Percentiles rank a stretch among this genome's conserved stretches.
Evolutionary conservation across 1,140 invertebrate species (phyloP).

Genomic region (Eurosta solidaginis): DNA sequence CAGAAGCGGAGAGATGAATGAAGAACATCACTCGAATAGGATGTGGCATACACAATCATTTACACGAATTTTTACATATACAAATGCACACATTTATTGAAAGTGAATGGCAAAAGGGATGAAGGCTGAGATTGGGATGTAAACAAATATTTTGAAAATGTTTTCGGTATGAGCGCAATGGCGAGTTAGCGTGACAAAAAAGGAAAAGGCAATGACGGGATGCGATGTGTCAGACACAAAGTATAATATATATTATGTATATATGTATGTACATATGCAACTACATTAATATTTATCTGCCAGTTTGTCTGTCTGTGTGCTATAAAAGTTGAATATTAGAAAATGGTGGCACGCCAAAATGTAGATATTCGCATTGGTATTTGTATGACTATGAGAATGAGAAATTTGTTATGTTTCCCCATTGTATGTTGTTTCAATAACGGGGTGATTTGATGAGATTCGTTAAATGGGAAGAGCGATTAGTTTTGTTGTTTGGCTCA

Average conservation of each 20-base stretch:
- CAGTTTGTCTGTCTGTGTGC: not conserved
- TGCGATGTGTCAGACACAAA: not conserved
- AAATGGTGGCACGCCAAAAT: conserved; percentile 7
- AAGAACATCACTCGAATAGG: not conserved
- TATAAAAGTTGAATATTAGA: not conserved
- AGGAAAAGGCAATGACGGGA: not conserved
- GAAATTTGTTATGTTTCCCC: conserved; percentile 23
- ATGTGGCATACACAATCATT: conserved; percentile 11
- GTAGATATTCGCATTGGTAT: conserved; percentile 17
- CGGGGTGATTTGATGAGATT: conserved; percentile 25
- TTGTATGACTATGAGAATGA: conserved; percentile 4
- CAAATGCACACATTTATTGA: not conserved
- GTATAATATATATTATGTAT: not conserved
- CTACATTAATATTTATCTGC: no score
- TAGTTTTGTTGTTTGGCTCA: conserved; percentile 4
- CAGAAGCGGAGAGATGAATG: conserved; percentile 17
- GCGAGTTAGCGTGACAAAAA: not conserved
- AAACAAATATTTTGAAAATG: conserved; percentile 45
- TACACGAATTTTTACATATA: not conserved
- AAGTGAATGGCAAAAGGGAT: conserved; percentile 32
- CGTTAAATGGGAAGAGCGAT: conserved; percentile 11
- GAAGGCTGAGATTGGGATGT: conserved; percentile 45
- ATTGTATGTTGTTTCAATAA: conserved; percentile 23
- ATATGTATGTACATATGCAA: not conserved
- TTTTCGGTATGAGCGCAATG: not conserved